A percentile compares a stretch with the other conserved stretches of the same genome.
phyloP scores from a whole-genome alignment of 2,888 invertebrate species.

The Anoplius nigerrimus region DNA sequence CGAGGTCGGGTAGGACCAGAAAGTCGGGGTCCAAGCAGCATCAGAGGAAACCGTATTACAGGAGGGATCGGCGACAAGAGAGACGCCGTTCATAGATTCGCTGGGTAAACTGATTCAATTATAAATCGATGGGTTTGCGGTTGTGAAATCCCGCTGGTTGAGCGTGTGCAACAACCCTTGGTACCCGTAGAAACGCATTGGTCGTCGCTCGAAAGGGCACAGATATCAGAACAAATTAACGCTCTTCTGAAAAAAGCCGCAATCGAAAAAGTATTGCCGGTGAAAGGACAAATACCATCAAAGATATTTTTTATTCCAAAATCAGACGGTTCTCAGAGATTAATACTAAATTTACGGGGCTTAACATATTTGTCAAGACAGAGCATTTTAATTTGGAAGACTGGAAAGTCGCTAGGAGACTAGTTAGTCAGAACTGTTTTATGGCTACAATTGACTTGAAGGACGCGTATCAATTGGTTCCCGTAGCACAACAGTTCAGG shows the following conservation, averaged over 20 bases:
- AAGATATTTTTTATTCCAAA: conserved; percentile 23
- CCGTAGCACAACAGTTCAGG: conserved; percentile 24
- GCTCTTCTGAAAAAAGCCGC: conserved; percentile 19
- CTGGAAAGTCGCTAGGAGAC: conserved; percentile 20
- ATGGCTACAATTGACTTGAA: conserved; percentile 32
- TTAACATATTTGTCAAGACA: conserved; percentile 36
- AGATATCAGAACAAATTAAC: conserved; percentile 12
- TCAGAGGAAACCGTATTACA: not conserved
- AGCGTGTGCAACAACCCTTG: conserved; percentile 22
- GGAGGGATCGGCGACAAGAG: not conserved
- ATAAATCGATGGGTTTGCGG: conserved; percentile 39
- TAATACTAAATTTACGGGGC: conserved; percentile 43
- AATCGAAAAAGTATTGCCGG: conserved; percentile 5
- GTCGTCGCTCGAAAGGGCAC: conserved; percentile 17
- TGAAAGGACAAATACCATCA: conserved; percentile 25
- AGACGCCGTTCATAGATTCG: not conserved
- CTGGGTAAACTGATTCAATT: conserved; percentile 41
- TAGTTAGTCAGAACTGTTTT: conserved; percentile 23
- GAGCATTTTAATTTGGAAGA: conserved; percentile 46
- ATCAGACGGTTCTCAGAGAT: conserved; percentile 13
- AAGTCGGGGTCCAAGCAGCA: not conserved
- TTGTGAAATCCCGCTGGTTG: conserved; percentile 38
- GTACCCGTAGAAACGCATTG: conserved; percentile 21
- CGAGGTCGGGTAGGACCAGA: conserved; percentile 13
- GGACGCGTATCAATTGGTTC: conserved; percentile 35